Evolutionary conservation across 2,797 vertebrate species (phyloP).

Genomic region (Characodon lateralis): DNA sequence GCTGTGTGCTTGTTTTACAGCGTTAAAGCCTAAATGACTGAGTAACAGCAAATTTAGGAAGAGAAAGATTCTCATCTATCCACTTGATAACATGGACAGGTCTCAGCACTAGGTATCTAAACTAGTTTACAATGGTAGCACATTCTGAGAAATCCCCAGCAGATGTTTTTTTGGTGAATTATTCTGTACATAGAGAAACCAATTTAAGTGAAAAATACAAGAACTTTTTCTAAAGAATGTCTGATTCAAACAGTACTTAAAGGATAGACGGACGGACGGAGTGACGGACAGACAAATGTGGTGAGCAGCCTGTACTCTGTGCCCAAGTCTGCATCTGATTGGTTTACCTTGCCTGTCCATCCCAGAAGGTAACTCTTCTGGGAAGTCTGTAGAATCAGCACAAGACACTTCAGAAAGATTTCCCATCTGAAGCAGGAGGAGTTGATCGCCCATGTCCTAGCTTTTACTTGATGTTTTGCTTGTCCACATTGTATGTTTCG

Average conservation of each 20-base stretch:
- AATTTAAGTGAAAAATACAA: not conserved
- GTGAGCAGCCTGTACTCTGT: not conserved
- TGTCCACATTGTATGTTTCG: not conserved
- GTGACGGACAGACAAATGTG: not conserved
- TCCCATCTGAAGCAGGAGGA: not conserved
- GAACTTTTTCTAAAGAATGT: not conserved
- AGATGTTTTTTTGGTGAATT: not conserved
- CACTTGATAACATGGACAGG: slow-evolving; percentile 5
- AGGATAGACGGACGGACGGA: not conserved
- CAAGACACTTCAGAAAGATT: not conserved
- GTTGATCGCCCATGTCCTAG: not conserved
- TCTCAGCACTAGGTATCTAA: not conserved
- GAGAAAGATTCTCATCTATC: slow-evolving; percentile 16
- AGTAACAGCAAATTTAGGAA: slow-evolving; percentile 23
- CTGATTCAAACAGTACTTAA: not conserved
- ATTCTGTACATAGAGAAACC: not conserved
- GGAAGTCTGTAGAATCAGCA: not conserved
- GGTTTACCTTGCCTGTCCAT: not conserved
- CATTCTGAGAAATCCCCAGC: slow-evolving; percentile 5
- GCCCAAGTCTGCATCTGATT: not conserved
- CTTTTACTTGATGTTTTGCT: not conserved
- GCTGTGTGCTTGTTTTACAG: slow-evolving; percentile 25
- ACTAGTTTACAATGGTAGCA: not conserved
- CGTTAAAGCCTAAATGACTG: slow-evolving; percentile 20
- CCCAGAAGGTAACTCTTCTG: not conserved